Evolutionary conservation across 2,113 vertebrate genomes (phyloP).

Genomic region (Thinocorus orbignyianus): DNA sequence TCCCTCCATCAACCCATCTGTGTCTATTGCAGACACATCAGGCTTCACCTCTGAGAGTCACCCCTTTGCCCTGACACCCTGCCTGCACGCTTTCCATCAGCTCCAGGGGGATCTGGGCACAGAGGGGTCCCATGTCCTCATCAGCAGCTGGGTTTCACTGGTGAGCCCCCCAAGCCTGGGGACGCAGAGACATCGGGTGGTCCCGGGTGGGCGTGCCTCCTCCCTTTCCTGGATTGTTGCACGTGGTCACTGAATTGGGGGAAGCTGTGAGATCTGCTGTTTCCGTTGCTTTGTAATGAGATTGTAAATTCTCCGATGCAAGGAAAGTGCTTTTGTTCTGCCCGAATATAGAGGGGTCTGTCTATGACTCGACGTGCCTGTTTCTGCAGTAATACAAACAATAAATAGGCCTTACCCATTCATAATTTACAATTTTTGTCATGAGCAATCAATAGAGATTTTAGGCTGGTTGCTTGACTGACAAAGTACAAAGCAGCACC

Average conservation of each 20-base stretch:
- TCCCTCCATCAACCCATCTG: rapidly evolving
- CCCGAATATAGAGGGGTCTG: neutral
- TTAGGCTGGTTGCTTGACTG: neutral
- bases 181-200: rapidly evolving
- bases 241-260: rapidly evolving
- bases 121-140: rapidly evolving
- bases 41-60: neutral
- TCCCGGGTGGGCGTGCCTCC: neutral
- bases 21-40: neutral
- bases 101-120: rapidly evolving
- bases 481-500: neutral
- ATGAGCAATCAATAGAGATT: neutral
- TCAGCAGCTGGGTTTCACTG: rapidly evolving
- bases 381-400: neutral
- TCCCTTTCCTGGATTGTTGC: neutral
- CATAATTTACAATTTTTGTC: neutral
- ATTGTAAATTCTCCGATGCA: neutral
- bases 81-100: rapidly evolving
- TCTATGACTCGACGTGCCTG: neutral
- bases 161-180: rapidly evolving
- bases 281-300: neutral
- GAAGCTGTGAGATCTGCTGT: neutral
- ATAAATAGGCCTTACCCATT: neutral
- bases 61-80: no score
- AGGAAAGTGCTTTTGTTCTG: neutral